Base-by-base conservation (phyloP, 2,888 invertebrate species). In the Bellardia pandia region DNA sequence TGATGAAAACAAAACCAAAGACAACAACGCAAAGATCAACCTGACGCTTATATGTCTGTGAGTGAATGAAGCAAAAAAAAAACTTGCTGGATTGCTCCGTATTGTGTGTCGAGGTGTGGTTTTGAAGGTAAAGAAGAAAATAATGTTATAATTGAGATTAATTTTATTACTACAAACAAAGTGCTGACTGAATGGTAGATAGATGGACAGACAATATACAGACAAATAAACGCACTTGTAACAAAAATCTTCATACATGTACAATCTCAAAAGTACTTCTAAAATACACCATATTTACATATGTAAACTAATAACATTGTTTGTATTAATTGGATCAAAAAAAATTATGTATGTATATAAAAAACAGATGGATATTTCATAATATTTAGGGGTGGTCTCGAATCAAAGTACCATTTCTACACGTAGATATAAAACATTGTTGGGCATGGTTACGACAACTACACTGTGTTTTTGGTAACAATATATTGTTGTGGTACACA, bases 31-130 rank as follows among this genome's bases (percentile, higher is more conserved):
- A 40, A 82, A 51, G 40, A 69, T 76, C 53, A 23, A 76, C 69
- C 69, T 83, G 83, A 86, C 86, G 79, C 86, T 83, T 71, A 83
- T 79, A 71, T 83, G 86, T 86, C 83, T 86, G 86, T 37, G 30
- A 86, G 51, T 76, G 58, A 79, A 79, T 48, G 30, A 68, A 45
- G 51, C 45, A 45, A 45, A 45, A 45, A 16, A 56, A 42, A 9
- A 23, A 13, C 13, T 16, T 48, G 2, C 48, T 48, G 6, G 2
- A 11, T 62, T 75, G 37, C 40, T 45, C 45, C 14, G 30, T 30
- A 16, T 51, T 2, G 14, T 14, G 60, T 30, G 33, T 16, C n/a
- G 11, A 51, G 60, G 30, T 37, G 42, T 40, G 51, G 5, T 62
- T 68, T 33, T 42, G 5, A 14, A 53, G 53, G 23, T 45, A 23